Evolutionary conservation across 2,113 vertebrate species (phyloP).

Genomic region (Varanus komodoensis): DNA sequence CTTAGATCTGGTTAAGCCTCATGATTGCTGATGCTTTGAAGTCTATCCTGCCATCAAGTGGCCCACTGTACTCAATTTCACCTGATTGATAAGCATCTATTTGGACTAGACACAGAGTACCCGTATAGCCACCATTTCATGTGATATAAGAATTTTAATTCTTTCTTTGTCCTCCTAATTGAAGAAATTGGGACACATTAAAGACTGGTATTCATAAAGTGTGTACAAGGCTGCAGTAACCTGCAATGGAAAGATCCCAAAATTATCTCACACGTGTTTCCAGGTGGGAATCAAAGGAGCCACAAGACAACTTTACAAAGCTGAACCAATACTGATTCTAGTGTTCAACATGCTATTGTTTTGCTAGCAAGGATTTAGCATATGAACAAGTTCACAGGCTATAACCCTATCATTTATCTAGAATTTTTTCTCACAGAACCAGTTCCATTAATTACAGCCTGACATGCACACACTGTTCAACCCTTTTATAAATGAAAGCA

Average conservation of each 20-base stretch:
- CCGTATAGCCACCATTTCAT: not conserved
- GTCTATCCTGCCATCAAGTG: not conserved
- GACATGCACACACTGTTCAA: not conserved
- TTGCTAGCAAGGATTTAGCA: not conserved
- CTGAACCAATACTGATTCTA: not conserved
- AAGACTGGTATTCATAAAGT: not conserved
- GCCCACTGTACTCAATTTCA: not conserved
- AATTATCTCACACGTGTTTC: not conserved
- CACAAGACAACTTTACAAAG: not conserved
- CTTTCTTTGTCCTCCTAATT: not conserved
- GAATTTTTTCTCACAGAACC: not conserved
- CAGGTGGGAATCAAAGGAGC: too few relatives aligned
- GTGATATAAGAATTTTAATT: not conserved
- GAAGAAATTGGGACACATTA: not conserved
- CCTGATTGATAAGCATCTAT: not conserved
- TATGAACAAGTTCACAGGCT: not conserved
- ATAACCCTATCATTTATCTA: not conserved
- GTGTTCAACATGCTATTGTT: not conserved
- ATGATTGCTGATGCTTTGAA: not conserved
- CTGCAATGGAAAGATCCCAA: not conserved
- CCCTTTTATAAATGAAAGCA: not conserved
- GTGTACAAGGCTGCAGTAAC: too few relatives aligned
- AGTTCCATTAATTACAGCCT: slow-evolving; percentile 8
- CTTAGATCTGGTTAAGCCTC: not conserved
- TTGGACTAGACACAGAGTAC: not conserved